Conservation (phyloP, 2,797 vertebrate genomes). For the Syngnathus rostellatus region DNA sequence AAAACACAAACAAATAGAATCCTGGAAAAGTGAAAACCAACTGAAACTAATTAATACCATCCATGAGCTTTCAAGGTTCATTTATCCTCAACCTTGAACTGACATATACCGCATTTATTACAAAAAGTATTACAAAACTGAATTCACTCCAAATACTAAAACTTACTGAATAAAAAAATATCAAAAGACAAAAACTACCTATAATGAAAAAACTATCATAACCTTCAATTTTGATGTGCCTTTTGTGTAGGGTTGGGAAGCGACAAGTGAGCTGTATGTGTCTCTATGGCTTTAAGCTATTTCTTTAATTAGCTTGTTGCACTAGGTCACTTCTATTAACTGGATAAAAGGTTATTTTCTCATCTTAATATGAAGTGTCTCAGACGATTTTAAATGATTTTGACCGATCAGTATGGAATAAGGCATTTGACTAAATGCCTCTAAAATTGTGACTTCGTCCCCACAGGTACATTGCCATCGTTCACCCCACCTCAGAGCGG, state of each 20-base stretch:
- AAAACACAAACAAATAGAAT: too few species aligned
- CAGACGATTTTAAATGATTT: background rate
- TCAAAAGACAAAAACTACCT: too few species aligned
- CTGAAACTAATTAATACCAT: too few species aligned
- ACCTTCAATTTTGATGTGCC: background rate
- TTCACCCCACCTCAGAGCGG: constrained; percentile 71
- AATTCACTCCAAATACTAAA: too few species aligned
- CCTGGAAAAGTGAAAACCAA: too few species aligned
- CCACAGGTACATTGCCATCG: constrained; percentile 72
- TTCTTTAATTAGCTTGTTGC: background rate
- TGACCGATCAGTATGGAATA: background rate
- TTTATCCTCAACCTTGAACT: too few species aligned
- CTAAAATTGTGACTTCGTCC: background rate
- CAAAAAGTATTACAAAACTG: too few species aligned
- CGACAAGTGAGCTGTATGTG: background rate
- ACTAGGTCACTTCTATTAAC: background rate
- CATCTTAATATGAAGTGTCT: background rate
- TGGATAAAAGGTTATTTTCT: background rate
- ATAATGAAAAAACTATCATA: background rate
- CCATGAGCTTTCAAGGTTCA: too few species aligned
- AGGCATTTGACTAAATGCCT: background rate
- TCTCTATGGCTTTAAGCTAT: background rate
- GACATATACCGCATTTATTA: too few species aligned
- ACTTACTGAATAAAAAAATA: too few species aligned
- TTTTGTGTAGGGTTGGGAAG: background rate